Evolutionary conservation across 2,113 vertebrate genomes (phyloP), one percentile per base, ranked within the genome.

Genomic region (Bubo bubo): DNA sequence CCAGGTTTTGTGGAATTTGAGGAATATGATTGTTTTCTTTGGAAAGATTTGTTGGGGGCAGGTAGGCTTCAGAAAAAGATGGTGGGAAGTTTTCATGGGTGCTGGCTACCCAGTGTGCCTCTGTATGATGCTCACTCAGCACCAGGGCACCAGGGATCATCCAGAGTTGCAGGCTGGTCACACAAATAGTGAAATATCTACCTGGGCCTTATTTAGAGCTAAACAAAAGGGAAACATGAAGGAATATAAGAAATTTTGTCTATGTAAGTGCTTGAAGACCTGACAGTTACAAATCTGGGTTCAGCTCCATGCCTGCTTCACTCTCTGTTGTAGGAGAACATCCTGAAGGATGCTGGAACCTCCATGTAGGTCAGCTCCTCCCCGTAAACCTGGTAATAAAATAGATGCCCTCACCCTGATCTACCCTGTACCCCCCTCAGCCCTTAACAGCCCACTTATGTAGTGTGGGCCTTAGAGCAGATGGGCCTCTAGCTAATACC

Each of bases 401-500:
- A 90, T 34, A 79, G 49, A 58, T 88, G 63, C 22, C 72, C 20
- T 83, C 6, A 1, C 2, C 71, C 81, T 88, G 74, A 72, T 77
- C 85, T 94, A 49, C 18, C 43, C n/a, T 73, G 39, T 91, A 55
- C 27, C 41, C 19, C 24, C 28, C 41, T 37, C 39, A 79, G 77
- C n/a, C n/a, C 41, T 73, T 45, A 87, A 45, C 41, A 41, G 45
- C n/a, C 49, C 72, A 67, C 27, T 37, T 68, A 71, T 1, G 3
- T 28, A 66, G 26, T 63, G 34, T 70, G 80, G 66, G 39, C 49
- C 83, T 94, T 80, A 72, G 50, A 92, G 86, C 83, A 90, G 87
- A 92, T 93, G 73, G 73, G 82, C 37, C 66, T 89, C 70, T 91
- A 58, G 72, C 81, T 95, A 96, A 96, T 91, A n/a, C 91, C 23